Evolutionary conservation across 1,140 invertebrate genomes (phyloP).

Genomic region (Drosophila kohkoa): DNA sequence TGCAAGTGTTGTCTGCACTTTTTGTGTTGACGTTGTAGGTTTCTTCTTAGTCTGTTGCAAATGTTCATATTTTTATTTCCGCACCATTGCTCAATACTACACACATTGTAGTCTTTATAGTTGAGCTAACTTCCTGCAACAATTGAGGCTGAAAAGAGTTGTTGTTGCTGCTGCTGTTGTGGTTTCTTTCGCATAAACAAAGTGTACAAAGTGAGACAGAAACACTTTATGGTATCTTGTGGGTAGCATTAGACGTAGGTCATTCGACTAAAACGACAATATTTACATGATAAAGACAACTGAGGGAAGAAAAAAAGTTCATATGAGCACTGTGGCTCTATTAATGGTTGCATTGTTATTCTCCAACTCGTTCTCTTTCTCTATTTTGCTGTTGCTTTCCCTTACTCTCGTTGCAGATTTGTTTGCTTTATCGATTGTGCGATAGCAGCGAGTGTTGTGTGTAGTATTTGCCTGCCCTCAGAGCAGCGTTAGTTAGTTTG

Average conservation of each 20-base stretch:
- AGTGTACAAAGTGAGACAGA: neutral
- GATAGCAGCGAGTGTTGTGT: conserved; percentile 13
- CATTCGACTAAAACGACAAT: conserved; percentile 22
- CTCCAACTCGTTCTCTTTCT: neutral
- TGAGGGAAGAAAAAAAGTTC: conserved; percentile 28
- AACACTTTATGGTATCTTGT: conserved; percentile 13
- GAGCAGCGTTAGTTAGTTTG: conserved; percentile 19
- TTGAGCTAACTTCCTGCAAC: conserved; percentile 42
- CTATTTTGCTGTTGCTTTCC: neutral
- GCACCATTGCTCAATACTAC: conserved; percentile 66
- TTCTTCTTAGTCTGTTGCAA: conserved; percentile 22
- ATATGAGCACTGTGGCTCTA: conserved; percentile 30
- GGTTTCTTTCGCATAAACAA: conserved; percentile 22
- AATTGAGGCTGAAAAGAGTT: conserved; percentile 11
- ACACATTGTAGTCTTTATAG: conserved; percentile 45
- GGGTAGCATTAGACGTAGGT: conserved; percentile 2
- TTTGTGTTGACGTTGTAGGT: neutral
- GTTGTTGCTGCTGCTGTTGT: conserved; percentile 6
- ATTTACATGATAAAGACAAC: conserved; percentile 45
- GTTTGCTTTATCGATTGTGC: conserved; percentile 70
- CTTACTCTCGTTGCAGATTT: conserved; percentile 24
- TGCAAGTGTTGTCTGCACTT: conserved; percentile 49
- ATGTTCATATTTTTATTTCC: conserved; percentile 63
- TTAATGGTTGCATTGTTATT: conserved; percentile 34
- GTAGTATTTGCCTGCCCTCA: conserved; percentile 40